Evolutionary conservation across 2,113 vertebrate genomes (phyloP).

Genomic region (Sinocyclocheilus maitianheensis): DNA sequence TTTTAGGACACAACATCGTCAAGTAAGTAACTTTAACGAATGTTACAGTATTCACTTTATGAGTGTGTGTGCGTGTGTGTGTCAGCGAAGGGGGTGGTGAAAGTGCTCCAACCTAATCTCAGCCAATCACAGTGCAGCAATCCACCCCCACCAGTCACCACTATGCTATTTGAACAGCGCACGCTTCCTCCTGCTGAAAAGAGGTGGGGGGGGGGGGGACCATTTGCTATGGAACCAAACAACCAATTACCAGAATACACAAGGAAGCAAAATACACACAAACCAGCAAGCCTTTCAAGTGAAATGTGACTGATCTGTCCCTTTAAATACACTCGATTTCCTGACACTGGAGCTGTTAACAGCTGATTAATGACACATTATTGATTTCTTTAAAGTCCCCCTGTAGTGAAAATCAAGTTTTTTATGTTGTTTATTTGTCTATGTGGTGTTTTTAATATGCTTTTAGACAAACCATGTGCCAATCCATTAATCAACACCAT

Average conservation of each 20-base stretch:
- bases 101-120: not conserved
- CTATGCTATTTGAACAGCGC: constrained; percentile 11
- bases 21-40: no score
- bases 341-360: not conserved
- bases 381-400: not conserved
- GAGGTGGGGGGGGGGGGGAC: not conserved
- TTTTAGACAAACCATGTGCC: no score
- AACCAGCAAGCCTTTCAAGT: constrained; percentile 6
- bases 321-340: constrained; percentile 30
- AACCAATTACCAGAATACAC: constrained; percentile 34
- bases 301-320: constrained; percentile 2
- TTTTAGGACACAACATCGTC: no score
- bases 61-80: constrained; percentile 5
- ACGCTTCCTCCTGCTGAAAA: constrained; percentile 21
- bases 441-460: no score
- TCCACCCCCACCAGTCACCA: constrained; percentile 35
- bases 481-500: no score
- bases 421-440: no score
- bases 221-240: not conserved
- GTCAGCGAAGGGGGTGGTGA: not conserved
- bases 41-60: no score
- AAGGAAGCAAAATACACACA: not conserved
- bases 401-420: no score
- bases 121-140: constrained; percentile 28
- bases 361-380: not conserved